A percentile compares a stretch with the other conserved stretches of the same genome.
phyloP scores from a whole-genome alignment of 1,140 invertebrate genomes.

The Drosophila melanogaster region DNA sequence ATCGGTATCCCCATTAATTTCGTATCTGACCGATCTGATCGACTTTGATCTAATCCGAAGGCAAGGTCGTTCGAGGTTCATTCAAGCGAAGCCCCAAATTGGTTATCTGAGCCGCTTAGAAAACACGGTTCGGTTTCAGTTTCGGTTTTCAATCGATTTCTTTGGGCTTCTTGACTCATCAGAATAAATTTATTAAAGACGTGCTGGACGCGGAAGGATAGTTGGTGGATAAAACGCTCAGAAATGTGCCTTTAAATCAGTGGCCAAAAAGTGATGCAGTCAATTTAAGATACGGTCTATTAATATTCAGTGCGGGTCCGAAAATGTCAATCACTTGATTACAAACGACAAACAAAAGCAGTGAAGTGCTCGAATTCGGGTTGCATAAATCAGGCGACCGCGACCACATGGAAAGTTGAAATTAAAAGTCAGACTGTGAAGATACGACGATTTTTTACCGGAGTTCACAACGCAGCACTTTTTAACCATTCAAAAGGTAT shows the following conservation, averaged over 20 bases:
- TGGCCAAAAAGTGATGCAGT: conserved; percentile 14
- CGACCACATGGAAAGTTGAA: conserved; percentile 40
- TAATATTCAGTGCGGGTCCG: conserved; percentile 58
- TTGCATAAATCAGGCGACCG: conserved; percentile 23
- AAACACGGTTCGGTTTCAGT: conserved; percentile 22
- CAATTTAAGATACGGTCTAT: conserved; percentile 30
- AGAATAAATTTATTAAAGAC: conserved; percentile 24
- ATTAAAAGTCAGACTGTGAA: conserved; percentile 48
- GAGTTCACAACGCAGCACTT: conserved; percentile 36
- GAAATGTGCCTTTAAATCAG: conserved; percentile 30
- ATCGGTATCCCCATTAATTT: conserved; percentile 38
- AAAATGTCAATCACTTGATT: conserved; percentile 69
- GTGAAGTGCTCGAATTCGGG: conserved; percentile 45
- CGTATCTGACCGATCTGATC: conserved; percentile 27
- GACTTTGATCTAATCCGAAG: conserved; percentile 66
- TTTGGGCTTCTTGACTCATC: neutral
- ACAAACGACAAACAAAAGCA: conserved; percentile 42
- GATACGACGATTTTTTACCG: conserved; percentile 38
- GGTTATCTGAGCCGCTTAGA: conserved; percentile 48
- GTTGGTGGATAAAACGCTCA: neutral
- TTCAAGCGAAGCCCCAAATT: conserved; percentile 55
- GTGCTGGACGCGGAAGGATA: conserved; percentile 42
- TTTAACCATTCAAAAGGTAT: conserved; percentile 49
- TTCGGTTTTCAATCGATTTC: neutral
- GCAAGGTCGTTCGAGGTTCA: conserved; percentile 57